Conservation (phyloP, 2,888 invertebrate genomes). For the Latrodectus elegans region DNA sequence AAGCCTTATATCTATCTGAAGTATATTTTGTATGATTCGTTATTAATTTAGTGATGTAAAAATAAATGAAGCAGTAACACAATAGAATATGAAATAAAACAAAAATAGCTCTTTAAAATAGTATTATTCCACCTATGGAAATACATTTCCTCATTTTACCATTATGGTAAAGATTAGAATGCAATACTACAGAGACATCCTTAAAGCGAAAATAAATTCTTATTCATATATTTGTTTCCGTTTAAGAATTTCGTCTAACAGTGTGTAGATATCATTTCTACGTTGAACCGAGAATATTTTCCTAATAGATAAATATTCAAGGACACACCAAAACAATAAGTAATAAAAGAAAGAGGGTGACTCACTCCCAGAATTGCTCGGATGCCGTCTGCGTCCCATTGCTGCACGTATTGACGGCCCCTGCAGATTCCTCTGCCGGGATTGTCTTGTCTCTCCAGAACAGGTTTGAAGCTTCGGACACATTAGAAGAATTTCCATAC, state of each 20-base stretch:
- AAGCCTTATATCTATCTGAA: too few species aligned
- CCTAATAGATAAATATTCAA: too few species aligned
- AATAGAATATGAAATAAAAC: too few species aligned
- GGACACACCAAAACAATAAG: too few species aligned
- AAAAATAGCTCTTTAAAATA: too few species aligned
- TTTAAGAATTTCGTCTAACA: neutral
- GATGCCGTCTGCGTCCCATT: conserved; percentile 72
- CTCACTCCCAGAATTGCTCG: conserved; percentile 75
- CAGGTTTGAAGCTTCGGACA: neutral
- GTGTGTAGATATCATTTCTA: too few species aligned
- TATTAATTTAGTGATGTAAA: too few species aligned
- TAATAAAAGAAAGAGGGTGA: conserved; percentile 27
- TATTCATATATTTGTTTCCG: neutral
- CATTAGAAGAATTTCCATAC: neutral
- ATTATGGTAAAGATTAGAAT: neutral
- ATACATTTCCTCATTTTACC: too few species aligned
- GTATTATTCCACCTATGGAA: too few species aligned
- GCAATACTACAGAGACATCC: neutral
- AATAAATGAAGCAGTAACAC: too few species aligned
- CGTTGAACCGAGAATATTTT: too few species aligned
- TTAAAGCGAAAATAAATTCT: neutral
- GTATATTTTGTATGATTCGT: too few species aligned
- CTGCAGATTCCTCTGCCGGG: conserved; percentile 8
- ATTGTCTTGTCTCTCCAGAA: conserved; percentile 22
- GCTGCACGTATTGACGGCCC: conserved; percentile 17